Evolutionary conservation across 2,888 invertebrate genomes (phyloP), one percentile per base, ranked within the genome.

Genomic region (Gymnoscelis rufifasciata): DNA sequence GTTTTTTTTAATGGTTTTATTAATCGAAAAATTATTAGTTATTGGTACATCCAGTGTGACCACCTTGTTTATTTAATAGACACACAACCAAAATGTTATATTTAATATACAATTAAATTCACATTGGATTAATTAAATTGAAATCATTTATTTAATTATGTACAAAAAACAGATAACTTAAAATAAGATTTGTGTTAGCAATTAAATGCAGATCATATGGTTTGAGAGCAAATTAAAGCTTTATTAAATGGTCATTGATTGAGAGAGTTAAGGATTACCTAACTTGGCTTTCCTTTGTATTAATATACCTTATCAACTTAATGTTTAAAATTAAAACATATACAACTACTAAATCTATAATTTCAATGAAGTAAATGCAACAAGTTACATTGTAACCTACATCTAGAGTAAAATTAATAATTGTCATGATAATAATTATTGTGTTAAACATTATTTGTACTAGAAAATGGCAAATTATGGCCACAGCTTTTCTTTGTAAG

Each of bases 41-140:
- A 14, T 51, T 36, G 40, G 38, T 24, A 47, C 54, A 54, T 47
- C 52, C 52, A 52, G 51, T 51, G 56, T 42, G 36, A 26, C 51
- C 51, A 50, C 42, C 43, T 26, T 36, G n/a, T n/a, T n/a, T n/a
- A n/a, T n/a, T n/a, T n/a, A n/a, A n/a, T n/a, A n/a, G n/a, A n/a
- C n/a, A n/a, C n/a, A n/a, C n/a, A 29, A 15, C 19, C 7, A 30
- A 46, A 31, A 41, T 26, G 37, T 19, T 37, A 38, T 27, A 10
- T 30, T 13, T 1, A 39, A 15, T 11, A 10, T 23, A 33, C 28
- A 27, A 24, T 27, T 23, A 33, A 19, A 12, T 12, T 31, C 11
- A 11, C 24, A 12, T 2, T 13, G 6, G 6, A 12, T 11, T 26
- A 15, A 29, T 29, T 46, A 19, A 39, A 29, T 30, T 40, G n/a